Evolutionary conservation across 2,888 invertebrate species (phyloP).

Genomic region (Xanthia togata): DNA sequence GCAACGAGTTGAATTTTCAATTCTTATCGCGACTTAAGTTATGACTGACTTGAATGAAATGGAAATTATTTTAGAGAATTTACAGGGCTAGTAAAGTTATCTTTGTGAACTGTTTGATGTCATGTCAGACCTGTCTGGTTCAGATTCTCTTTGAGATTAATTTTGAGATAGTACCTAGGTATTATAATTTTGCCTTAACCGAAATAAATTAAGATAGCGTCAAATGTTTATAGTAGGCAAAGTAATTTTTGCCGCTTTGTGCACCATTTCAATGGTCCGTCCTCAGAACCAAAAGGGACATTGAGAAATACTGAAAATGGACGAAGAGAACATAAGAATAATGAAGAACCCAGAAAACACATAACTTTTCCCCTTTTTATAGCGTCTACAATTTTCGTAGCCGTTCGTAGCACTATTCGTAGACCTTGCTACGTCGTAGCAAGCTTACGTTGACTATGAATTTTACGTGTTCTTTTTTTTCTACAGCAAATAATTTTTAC

Average conservation of each 20-base stretch:
- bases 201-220: background rate
- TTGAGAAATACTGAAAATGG: background rate
- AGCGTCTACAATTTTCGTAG: slow-evolving; percentile 34
- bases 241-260: background rate
- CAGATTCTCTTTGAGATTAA: slow-evolving; percentile 41
- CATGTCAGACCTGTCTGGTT: slow-evolving; percentile 46
- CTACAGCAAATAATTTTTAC: too few species aligned
- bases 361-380: background rate
- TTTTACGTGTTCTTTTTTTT: background rate
- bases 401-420: slow-evolving; percentile 50
- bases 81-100: slow-evolving; percentile 33
- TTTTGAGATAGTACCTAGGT: slow-evolving; percentile 15
- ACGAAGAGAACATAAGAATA: background rate
- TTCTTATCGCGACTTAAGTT: slow-evolving; percentile 59
- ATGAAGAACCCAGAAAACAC: background rate
- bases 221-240: background rate
- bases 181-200: background rate
- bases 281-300: background rate
- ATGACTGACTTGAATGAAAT: slow-evolving; percentile 40
- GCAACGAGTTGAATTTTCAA: slow-evolving; percentile 55
- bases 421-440: slow-evolving; percentile 58
- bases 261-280: background rate
- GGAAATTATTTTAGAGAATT: slow-evolving; percentile 56
- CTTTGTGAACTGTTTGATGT: slow-evolving; percentile 46
- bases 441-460: slow-evolving; percentile 12